phyloP scores from a whole-genome alignment of 35 echinoderm and acorn worm species.

The Heliocidaris tuberculata region DNA sequence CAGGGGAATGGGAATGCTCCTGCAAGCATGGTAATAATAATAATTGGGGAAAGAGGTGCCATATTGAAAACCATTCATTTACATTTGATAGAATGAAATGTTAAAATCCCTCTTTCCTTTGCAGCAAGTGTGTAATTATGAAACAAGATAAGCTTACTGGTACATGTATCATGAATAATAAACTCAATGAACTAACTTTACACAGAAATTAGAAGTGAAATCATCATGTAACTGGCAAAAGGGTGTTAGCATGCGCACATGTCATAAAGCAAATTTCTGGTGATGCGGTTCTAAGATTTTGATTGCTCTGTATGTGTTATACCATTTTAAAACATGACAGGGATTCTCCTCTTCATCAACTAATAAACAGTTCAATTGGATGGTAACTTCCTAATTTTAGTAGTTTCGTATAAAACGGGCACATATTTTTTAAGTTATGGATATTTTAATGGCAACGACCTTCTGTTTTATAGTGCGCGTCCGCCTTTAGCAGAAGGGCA shows the following conservation, averaged over 20 bases:
- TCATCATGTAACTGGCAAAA: too few species aligned
- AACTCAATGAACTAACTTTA: too few species aligned
- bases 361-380: background rate
- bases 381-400: background rate
- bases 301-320: background rate
- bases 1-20: slow-evolving; percentile 53
- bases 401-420: too few species aligned
- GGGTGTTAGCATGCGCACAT: too few species aligned
- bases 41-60: background rate
- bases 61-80: background rate
- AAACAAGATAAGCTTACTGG: background rate
- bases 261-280: background rate
- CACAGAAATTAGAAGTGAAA: too few species aligned
- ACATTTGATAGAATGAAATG: background rate
- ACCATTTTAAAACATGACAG: background rate
- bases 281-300: too few species aligned
- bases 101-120: background rate
- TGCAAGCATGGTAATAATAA: background rate
- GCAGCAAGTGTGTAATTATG: background rate
- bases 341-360: too few species aligned
- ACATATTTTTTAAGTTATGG: too few species aligned
- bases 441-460: too few species aligned
- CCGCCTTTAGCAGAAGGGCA: too few species aligned
- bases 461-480: too few species aligned
- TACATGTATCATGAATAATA: background rate